These are phyloP conservation scores for Scaeva pyrastri DNA, from an alignment of 2,888 invertebrate genomes.

Conservation along the genomic window DNA sequence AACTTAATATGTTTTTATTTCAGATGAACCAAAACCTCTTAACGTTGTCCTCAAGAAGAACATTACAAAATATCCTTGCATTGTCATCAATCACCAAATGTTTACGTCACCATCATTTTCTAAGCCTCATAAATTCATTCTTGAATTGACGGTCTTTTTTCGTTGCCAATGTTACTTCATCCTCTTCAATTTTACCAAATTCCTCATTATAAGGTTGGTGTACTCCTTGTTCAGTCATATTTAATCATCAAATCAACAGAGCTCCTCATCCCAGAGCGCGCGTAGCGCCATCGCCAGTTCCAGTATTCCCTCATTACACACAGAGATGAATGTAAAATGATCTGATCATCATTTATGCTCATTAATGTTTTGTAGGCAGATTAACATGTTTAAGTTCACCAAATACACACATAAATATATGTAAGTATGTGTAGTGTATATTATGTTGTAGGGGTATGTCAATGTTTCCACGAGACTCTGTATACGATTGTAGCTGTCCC, in stretches of 20 bases:
- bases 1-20: no score
- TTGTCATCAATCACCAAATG: not conserved
- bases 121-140: not conserved
- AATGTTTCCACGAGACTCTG: slow-evolving; percentile 36
- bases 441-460: no score
- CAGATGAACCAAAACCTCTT: no score
- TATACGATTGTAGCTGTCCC: not conserved
- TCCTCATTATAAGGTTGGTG: not conserved
- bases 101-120: no score
- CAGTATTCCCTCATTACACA: no score
- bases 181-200: not conserved
- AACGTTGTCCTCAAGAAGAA: no score
- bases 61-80: not conserved
- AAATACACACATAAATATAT: not conserved
- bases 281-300: no score
- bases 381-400: slow-evolving; percentile 65
- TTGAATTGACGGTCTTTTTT: not conserved
- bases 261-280: slow-evolving; percentile 16
- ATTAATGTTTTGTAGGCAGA: slow-evolving; percentile 70
- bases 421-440: no score
- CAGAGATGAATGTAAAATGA: slow-evolving; percentile 46
- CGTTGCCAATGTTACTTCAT: not conserved
- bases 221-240: slow-evolving; percentile 31
- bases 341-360: slow-evolving; percentile 68
- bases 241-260: slow-evolving; percentile 65